Evolutionary conservation across 2,888 invertebrate species (phyloP).

Genomic region (Sabatieria punctata): DNA sequence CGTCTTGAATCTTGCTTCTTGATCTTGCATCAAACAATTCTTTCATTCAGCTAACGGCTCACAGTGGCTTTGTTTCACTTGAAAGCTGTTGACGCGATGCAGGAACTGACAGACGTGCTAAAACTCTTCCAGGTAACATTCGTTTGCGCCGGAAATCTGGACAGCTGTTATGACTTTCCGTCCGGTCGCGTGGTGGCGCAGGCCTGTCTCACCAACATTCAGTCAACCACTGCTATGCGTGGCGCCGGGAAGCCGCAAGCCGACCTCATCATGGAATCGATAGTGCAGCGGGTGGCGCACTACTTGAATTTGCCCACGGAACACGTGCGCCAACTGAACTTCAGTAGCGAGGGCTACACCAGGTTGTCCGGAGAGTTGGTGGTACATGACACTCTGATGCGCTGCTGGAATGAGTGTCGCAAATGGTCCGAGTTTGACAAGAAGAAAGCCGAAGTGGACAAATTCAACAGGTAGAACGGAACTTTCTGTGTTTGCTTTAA

Average conservation of each 20-base stretch:
- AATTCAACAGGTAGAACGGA: constrained; percentile 49
- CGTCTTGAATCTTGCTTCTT: no score
- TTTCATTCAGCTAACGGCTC: no score
- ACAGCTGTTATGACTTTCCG: constrained; percentile 60
- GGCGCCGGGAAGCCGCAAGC: no score
- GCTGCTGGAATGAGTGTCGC: constrained; percentile 63
- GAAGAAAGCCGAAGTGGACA: constrained; percentile 44
- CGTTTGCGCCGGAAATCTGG: constrained; percentile 19
- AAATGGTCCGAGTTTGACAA: constrained; percentile 47
- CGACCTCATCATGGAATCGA: no score
- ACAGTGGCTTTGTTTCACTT: no score
- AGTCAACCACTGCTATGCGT: constrained; percentile 74
- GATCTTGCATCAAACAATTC: no score
- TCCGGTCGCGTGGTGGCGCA: constrained; percentile 49
- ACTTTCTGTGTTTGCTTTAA: constrained; percentile 11
- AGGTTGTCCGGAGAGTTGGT: neutral
- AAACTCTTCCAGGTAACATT: no score
- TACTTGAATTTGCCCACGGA: no score
- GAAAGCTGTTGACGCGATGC: no score
- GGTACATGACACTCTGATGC: constrained; percentile 20
- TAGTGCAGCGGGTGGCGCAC: no score
- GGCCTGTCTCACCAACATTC: constrained; percentile 63
- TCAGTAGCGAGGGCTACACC: neutral
- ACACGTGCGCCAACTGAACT: constrained; percentile 3
- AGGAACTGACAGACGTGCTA: no score